Evolutionary conservation across 2,888 invertebrate genomes (phyloP).

Genomic region (Trissolcus brochymenae): DNA sequence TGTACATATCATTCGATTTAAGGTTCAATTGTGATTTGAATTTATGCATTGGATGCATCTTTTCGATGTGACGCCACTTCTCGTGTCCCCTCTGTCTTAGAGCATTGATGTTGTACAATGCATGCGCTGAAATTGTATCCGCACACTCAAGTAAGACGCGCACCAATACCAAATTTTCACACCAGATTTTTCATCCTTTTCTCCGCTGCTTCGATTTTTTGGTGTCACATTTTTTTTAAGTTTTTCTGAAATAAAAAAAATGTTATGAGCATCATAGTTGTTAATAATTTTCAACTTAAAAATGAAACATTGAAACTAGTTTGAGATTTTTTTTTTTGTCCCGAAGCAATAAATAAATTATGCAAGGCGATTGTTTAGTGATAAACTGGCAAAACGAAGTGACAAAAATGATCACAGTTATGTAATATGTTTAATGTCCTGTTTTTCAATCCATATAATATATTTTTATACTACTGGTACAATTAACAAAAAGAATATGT

Average conservation of each 20-base stretch:
- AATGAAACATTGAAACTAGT: neutral
- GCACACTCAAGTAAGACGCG: slow-evolving; percentile 4
- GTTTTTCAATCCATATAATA: too few species aligned
- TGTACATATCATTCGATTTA: slow-evolving; percentile 63
- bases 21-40: slow-evolving; percentile 35
- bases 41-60: slow-evolving; percentile 9
- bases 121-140: slow-evolving; percentile 20
- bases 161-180: neutral
- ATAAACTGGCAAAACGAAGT: neutral
- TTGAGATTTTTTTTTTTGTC: neutral
- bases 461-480: too few species aligned
- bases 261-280: too few species aligned
- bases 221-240: slow-evolving; percentile 15
- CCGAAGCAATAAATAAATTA: neutral
- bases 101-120: slow-evolving; percentile 32
- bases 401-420: neutral
- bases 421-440: too few species aligned
- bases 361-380: neutral
- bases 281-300: neutral
- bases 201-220: neutral
- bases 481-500: too few species aligned
- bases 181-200: neutral
- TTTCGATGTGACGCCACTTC: slow-evolving; percentile 4
- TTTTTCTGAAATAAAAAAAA: too few species aligned
- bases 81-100: slow-evolving; percentile 13